Conservation (phyloP, 2,888 invertebrate species). For the Neoitamus cyanurus region DNA sequence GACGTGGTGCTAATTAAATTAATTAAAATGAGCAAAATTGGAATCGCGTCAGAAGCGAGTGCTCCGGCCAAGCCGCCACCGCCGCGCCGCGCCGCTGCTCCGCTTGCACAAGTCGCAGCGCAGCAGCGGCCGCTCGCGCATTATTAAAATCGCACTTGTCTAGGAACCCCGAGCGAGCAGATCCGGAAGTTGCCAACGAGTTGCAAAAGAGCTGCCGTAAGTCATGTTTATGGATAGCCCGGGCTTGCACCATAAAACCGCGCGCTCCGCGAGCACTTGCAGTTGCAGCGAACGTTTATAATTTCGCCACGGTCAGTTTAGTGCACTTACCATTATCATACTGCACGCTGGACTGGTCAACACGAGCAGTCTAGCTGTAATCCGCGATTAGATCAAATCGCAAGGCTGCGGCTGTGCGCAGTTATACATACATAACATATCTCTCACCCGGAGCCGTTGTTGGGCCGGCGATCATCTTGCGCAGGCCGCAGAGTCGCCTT, state of each 20-base stretch:
- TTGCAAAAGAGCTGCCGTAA: conserved; percentile 43
- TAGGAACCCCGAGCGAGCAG: background rate
- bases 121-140: background rate
- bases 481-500: conserved; percentile 2
- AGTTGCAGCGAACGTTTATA: conserved; percentile 43
- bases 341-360: conserved; percentile 44
- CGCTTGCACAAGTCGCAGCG: background rate
- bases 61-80: background rate
- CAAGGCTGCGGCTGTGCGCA: background rate
- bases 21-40: conserved; percentile 38
- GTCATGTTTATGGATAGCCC: conserved; percentile 43
- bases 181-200: conserved; percentile 45
- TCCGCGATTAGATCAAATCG: conserved; percentile 36
- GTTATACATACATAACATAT: conserved; percentile 12
- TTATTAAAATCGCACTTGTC: conserved; percentile 39
- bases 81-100: background rate
- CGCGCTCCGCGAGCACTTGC: conserved; percentile 6
- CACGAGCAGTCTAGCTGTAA: conserved; percentile 36
- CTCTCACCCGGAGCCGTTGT: no score
- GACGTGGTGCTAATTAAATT: conserved; percentile 40
- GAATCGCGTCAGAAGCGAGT: background rate
- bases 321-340: conserved; percentile 41
- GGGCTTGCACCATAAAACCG: conserved; percentile 35
- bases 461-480: background rate
- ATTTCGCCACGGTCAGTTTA: conserved; percentile 46